Evolutionary conservation across 2,888 invertebrate genomes (phyloP).

Genomic region (Pteria penguin): DNA sequence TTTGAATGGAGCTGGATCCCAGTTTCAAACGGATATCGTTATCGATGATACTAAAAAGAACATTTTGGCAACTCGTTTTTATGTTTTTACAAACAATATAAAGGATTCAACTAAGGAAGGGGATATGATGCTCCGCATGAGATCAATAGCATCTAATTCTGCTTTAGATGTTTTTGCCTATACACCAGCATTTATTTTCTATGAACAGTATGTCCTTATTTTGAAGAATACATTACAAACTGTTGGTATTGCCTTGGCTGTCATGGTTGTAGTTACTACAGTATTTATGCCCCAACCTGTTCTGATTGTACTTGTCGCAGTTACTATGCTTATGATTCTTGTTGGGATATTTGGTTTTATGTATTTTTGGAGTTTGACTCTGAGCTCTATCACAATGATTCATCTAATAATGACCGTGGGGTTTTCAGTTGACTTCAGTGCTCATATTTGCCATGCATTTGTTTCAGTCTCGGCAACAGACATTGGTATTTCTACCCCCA

Average conservation of each 20-base stretch:
- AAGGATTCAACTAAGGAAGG: constrained; percentile 84
- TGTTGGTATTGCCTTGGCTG: constrained; percentile 63
- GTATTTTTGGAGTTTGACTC: constrained; percentile 62
- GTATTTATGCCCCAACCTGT: constrained; percentile 68
- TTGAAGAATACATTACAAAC: constrained; percentile 65
- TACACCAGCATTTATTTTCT: too few species aligned
- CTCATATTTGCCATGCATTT: too few species aligned
- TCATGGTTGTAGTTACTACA: constrained; percentile 64
- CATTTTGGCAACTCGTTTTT: constrained; percentile 90
- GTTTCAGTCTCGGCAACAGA: too few species aligned
- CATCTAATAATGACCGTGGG: constrained; percentile 71
- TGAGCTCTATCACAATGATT: constrained; percentile 70
- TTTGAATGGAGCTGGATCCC: background rate
- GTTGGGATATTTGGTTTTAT: too few species aligned
- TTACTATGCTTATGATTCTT: constrained; percentile 63
- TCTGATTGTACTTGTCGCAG: constrained; percentile 58
- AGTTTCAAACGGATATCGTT: constrained; percentile 58
- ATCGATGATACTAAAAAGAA: constrained; percentile 70
- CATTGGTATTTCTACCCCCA: too few species aligned
- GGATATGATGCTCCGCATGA: constrained; percentile 56
- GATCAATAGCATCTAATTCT: constrained; percentile 52
- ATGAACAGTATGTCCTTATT: constrained; percentile 66
- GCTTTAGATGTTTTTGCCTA: constrained; percentile 55
- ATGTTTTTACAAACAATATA: constrained; percentile 94
- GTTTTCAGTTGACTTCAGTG: constrained; percentile 69